These are phyloP conservation scores for Meteorus cinctellus DNA, from an alignment of 2,888 invertebrate species.

Conservation along the genomic window DNA sequence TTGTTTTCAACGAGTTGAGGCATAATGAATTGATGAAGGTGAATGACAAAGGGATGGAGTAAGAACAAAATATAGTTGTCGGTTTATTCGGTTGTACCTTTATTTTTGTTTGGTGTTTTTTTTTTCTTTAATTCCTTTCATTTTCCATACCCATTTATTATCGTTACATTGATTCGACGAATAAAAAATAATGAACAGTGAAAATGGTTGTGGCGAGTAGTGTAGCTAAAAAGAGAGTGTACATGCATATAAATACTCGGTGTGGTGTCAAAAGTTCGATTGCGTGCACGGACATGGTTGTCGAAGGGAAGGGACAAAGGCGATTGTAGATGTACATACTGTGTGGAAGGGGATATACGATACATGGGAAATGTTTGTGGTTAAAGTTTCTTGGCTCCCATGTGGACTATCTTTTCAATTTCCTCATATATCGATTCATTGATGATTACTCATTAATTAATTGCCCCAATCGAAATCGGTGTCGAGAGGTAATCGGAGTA, in stretches of 20 bases:
- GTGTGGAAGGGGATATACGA: constrained; percentile 37
- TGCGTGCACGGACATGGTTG: not conserved
- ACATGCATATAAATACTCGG: not conserved
- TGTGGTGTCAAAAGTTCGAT: constrained; percentile 16
- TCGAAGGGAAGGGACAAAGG: constrained; percentile 49
- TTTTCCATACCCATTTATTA: not conserved
- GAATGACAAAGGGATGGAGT: not conserved
- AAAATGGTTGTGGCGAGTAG: not conserved
- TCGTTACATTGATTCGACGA: not conserved
- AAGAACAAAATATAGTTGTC: not conserved
- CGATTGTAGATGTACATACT: constrained; percentile 48
- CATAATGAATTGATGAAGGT: not conserved
- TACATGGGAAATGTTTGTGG: not conserved
- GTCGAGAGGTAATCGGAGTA: too few relatives aligned
- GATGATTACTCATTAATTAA: too few relatives aligned
- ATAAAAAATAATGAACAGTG: not conserved
- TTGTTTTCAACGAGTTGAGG: not conserved
- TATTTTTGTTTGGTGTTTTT: not conserved
- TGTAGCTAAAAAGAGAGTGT: too few relatives aligned
- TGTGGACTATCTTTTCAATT: not conserved
- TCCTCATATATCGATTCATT: not conserved
- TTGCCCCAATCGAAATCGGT: too few relatives aligned
- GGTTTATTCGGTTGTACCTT: not conserved
- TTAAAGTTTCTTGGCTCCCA: not conserved
- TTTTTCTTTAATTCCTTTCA: not conserved